Evolutionary conservation across 2,888 invertebrate species (phyloP).

Genomic region (Drosophila leonis): DNA sequence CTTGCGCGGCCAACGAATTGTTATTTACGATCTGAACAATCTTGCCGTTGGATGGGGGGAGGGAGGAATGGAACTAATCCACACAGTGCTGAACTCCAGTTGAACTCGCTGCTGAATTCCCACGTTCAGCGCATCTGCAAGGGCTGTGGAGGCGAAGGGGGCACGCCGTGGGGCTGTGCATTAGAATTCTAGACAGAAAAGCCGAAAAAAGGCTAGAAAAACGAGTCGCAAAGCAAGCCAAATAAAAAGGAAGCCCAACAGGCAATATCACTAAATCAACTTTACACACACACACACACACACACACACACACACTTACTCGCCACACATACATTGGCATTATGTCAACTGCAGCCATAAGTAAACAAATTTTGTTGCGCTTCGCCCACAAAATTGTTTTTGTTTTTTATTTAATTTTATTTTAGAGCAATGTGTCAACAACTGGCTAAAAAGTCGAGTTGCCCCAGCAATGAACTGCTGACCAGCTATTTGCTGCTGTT

Average conservation of each 20-base stretch:
- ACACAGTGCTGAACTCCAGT: conserved; percentile 28
- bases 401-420: not conserved
- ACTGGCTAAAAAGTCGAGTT: conserved; percentile 1
- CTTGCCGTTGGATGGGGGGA: not conserved
- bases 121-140: conserved; percentile 30
- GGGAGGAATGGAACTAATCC: conserved; percentile 4
- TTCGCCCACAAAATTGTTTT: conserved; percentile 21
- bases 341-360: conserved; percentile 26
- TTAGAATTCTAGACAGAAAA: conserved; percentile 13
- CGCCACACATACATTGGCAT: conserved; percentile 18
- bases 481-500: not conserved
- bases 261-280: conserved; percentile 27
- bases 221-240: not conserved
- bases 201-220: conserved; percentile 6
- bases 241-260: conserved; percentile 13
- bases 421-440: conserved; percentile 20
- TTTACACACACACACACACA: conserved; percentile 10
- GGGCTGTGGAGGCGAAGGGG: too few species aligned
- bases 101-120: conserved; percentile 44
- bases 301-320: not conserved
- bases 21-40: conserved; percentile 55
- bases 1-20: conserved; percentile 50
- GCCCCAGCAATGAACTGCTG: not conserved
- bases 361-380: conserved; percentile 12
- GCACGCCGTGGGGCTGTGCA: too few species aligned